Evolutionary conservation across 2,113 vertebrate species (phyloP).

Genomic region (Malurus melanocephalus): DNA sequence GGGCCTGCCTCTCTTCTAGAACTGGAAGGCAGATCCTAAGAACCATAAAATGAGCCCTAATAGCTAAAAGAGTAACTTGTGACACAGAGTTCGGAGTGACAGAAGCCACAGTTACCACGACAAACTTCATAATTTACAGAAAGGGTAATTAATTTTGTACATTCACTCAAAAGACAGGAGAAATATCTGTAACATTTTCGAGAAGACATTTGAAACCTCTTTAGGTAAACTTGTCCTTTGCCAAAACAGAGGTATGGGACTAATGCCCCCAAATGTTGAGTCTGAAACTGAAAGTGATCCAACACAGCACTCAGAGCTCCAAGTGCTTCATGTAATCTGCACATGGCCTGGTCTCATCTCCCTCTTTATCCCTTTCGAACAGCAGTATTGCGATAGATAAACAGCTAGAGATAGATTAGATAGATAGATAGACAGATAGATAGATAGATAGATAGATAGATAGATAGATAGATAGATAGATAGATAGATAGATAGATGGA

Average conservation of each 20-base stretch:
- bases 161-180: background rate
- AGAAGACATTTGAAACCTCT: background rate
- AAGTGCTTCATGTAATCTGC: background rate
- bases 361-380: background rate
- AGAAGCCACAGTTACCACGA: background rate
- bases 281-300: background rate
- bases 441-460: background rate
- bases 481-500: background rate
- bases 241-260: background rate
- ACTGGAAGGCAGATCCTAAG: background rate
- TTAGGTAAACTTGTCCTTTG: background rate
- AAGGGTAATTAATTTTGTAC: background rate
- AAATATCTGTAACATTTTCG: background rate
- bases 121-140: background rate
- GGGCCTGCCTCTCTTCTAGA: background rate
- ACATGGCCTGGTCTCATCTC: background rate
- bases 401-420: background rate
- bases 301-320: background rate
- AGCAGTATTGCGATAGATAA: background rate
- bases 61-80: background rate
- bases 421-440: background rate
- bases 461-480: background rate
- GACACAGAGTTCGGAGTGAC: background rate
- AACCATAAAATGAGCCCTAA: background rate
- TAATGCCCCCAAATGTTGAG: background rate